phyloP scores from a whole-genome alignment of 2,797 vertebrate species.

The Cynopterus sphinx region DNA sequence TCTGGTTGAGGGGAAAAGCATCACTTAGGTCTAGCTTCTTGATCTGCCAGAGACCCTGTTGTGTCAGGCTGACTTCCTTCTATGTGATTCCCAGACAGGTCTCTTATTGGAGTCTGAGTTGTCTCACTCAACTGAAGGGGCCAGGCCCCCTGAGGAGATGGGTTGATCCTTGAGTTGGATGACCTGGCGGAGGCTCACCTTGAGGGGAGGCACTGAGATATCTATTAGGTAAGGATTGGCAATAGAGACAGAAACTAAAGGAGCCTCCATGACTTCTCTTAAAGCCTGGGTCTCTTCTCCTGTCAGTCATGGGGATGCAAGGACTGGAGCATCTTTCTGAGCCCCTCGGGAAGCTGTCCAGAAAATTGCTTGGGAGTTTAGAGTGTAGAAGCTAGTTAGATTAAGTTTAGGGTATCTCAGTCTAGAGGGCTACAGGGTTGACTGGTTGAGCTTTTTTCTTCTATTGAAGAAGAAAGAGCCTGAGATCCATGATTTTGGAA shows the following conservation, averaged over 20 bases:
- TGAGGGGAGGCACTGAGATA: background rate
- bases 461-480: background rate
- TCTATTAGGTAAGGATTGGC: background rate
- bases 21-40: background rate
- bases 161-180: background rate
- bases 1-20: background rate
- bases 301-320: background rate
- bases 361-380: background rate
- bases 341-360: background rate
- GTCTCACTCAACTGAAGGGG: background rate
- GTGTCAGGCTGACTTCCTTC: background rate
- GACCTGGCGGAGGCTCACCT: background rate
- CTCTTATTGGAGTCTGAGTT: background rate
- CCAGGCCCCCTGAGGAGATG: background rate
- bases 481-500: background rate
- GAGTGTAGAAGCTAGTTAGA: background rate
- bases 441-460: background rate
- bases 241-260: background rate
- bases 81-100: background rate
- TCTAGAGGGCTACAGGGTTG: background rate
- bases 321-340: constrained; percentile 8
- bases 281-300: background rate
- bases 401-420: background rate
- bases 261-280: background rate
- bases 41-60: background rate